Conservation (phyloP, 2,113 vertebrate species). For the Archilochus colubris region DNA sequence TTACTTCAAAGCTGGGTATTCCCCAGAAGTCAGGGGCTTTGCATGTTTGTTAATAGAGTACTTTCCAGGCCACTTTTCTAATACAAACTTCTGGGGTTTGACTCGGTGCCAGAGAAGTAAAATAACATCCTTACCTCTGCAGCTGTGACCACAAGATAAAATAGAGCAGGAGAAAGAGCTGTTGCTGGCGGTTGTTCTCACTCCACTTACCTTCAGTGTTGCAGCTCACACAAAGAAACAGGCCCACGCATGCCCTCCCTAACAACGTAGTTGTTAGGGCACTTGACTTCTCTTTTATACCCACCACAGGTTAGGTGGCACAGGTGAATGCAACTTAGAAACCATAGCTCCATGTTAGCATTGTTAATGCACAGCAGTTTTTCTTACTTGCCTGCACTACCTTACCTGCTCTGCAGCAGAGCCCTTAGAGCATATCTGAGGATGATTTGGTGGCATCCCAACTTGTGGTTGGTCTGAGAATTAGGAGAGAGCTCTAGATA, state of each 20-base stretch:
- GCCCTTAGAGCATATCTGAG: rapidly evolving
- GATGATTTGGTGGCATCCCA: neutral
- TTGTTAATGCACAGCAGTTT: neutral
- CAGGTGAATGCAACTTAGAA: neutral
- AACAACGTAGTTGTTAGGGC: rapidly evolving
- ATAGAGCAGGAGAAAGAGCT: neutral
- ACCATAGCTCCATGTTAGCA: rapidly evolving
- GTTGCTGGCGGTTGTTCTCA: neutral
- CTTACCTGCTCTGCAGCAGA: neutral
- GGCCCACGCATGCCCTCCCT: neutral
- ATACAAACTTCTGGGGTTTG: slow-evolving; percentile 12
- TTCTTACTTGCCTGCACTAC: neutral
- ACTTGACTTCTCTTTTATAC: neutral
- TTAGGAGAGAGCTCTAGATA: neutral
- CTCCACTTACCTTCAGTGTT: neutral
- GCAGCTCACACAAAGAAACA: neutral
- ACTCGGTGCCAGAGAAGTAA: neutral
- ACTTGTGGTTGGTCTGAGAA: neutral
- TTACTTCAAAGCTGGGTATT: slow-evolving; percentile 52
- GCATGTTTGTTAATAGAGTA: neutral
- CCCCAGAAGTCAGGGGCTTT: slow-evolving; percentile 37
- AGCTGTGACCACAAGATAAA: slow-evolving; percentile 32
- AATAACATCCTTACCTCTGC: slow-evolving; percentile 37
- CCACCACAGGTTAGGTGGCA: neutral
- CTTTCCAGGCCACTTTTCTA: slow-evolving; percentile 24